Evolutionary conservation across 2,888 invertebrate species (phyloP).

Genomic region (Philaethria dido): DNA sequence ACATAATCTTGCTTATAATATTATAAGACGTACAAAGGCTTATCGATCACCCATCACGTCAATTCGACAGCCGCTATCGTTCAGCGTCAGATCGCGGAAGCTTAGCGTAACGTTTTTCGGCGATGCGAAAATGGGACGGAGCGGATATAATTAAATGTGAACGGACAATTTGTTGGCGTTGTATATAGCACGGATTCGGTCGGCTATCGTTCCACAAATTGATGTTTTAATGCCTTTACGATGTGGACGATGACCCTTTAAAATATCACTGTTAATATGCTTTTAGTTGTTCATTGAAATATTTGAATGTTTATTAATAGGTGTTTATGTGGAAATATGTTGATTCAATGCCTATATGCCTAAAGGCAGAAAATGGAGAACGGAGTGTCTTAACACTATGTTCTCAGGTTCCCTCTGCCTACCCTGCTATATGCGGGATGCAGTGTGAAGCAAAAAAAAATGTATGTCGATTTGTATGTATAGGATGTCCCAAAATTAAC

Average conservation of each 20-base stretch:
- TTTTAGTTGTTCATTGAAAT: neutral
- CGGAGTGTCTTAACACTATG: too few species aligned
- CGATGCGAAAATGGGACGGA: constrained; percentile 78
- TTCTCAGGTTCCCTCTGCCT: too few species aligned
- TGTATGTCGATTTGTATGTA: too few species aligned
- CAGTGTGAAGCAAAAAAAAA: too few species aligned
- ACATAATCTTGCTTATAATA: neutral
- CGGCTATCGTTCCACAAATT: constrained; percentile 54
- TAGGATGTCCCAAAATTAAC: too few species aligned
- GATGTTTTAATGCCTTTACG: constrained; percentile 31
- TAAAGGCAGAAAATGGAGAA: too few species aligned
- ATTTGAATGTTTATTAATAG: neutral
- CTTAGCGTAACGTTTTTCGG: constrained; percentile 59
- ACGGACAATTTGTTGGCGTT: constrained; percentile 72
- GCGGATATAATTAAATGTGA: constrained; percentile 81
- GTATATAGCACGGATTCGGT: constrained; percentile 71
- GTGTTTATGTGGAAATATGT: neutral
- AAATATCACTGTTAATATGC: neutral
- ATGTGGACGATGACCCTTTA: constrained; percentile 31
- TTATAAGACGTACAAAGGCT: constrained; percentile 10
- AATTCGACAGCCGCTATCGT: constrained; percentile 50
- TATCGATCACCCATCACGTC: constrained; percentile 36
- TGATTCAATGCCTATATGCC: too few species aligned
- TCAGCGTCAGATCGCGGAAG: constrained; percentile 68
- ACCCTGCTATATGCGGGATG: too few species aligned